Conservation (phyloP, 2,113 vertebrate genomes). For the Cottus gobio region DNA sequence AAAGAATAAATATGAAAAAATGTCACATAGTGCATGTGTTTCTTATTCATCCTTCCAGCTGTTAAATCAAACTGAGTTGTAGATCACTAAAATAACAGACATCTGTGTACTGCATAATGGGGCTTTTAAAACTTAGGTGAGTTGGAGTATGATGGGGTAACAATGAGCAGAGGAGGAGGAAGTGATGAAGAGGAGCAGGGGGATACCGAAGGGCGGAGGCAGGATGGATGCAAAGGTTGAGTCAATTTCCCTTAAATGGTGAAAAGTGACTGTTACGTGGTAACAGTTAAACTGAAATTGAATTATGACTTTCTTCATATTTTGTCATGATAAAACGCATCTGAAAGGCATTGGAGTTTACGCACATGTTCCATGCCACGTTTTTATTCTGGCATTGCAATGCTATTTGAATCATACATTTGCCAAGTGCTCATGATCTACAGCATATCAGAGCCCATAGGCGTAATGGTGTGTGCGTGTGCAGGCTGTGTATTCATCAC, state of each 20-base stretch:
- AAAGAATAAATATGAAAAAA: not conserved
- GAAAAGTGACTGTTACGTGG: not conserved
- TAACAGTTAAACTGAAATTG: slow-evolving; percentile 3
- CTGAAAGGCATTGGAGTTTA: slow-evolving; percentile 23
- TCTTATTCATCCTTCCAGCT: not conserved
- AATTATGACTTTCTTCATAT: not conserved
- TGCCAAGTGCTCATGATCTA: not conserved
- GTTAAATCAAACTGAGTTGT: not conserved
- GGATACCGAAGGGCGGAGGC: not conserved
- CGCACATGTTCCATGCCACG: not conserved
- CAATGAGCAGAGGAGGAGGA: not conserved
- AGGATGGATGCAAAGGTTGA: not conserved
- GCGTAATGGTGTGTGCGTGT: not conserved
- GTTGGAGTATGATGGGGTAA: too few relatives aligned
- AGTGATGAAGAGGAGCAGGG: not conserved
- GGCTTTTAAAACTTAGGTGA: not conserved
- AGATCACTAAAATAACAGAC: not conserved
- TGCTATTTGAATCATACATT: slow-evolving; percentile 8
- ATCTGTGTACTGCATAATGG: not conserved
- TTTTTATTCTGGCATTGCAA: slow-evolving; percentile 17
- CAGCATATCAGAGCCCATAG: not conserved
- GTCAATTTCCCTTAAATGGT: not conserved
- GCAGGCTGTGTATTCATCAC: not conserved
- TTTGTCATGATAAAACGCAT: slow-evolving; percentile 10
- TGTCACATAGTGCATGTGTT: not conserved